Evolutionary conservation across 1,140 invertebrate genomes (phyloP), one percentile per base, ranked within the genome.

Genomic region (Hypothenemus hampei): DNA sequence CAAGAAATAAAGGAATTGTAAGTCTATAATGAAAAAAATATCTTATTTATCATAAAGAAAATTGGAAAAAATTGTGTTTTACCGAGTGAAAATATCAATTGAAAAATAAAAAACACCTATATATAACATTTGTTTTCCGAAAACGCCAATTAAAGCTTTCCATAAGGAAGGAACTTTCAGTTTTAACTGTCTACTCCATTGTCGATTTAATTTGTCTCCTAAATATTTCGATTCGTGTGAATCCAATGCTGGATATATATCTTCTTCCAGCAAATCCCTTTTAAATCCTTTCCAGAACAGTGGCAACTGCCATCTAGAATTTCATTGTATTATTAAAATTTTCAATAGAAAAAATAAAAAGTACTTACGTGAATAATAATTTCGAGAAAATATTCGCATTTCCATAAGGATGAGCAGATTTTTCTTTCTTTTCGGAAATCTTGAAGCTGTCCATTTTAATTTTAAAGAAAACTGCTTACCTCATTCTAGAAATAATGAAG

Each of bases 131-230:
- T 62, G 37, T 21, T 48, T 29, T 16, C 59, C 57, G 44, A 63
- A 66, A 15, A 66, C 59, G 11, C 26, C 36, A 1, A 21, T 31
- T 15, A 66, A 26, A 7, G 59, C 68, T 40, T 41, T 66, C 35
- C 69, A 61, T 26, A 75, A 64, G 41, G 66, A 72, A 11, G 74
- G 70, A 43, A 37, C 40, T 43, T 57, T 33, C 41, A 21, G 8
- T 41, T 45, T 44, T 8, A 58, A 4, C 63, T 80, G 75, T 19
- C 59, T 58, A 4, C 75, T 66, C 80, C 78, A 81, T 15, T 72
- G 72, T 59, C 68, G 73, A 62, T 78, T 72, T 24, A 86, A 68
- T 37, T 70, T 69, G 59, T 81, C 73, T 11, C 82, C 81, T 61
- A 81, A 64, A 7, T 60, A 50, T 10, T 33, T 59, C 1, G 64